Evolutionary conservation across 2,113 vertebrate genomes (phyloP).

Genomic region (Riparia riparia): DNA sequence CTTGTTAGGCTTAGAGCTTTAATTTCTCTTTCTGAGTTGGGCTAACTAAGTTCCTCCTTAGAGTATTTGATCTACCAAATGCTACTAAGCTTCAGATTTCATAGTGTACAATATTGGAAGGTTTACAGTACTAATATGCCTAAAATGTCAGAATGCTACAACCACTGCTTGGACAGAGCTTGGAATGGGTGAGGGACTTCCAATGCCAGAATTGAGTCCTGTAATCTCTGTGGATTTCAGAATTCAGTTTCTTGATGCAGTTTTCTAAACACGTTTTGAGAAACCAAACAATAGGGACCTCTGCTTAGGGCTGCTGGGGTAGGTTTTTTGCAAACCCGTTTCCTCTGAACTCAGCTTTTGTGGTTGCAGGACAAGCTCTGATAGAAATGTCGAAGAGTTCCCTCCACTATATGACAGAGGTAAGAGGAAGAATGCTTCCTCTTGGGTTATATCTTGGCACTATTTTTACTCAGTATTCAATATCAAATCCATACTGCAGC

Average conservation of each 20-base stretch:
- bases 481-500: neutral
- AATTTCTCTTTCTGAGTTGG: neutral
- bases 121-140: neutral
- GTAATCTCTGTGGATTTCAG: neutral
- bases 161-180: neutral
- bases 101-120: neutral
- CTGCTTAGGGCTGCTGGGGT: neutral
- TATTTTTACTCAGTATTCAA: neutral
- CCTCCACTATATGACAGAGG: constrained; percentile 1
- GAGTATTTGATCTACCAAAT: neutral
- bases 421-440: constrained; percentile 49
- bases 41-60: neutral
- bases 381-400: constrained; percentile 24
- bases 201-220: neutral
- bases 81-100: neutral
- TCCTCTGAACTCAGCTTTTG: constrained; percentile 17
- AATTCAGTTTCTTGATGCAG: neutral
- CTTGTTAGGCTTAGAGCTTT: neutral
- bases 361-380: constrained; percentile 23
- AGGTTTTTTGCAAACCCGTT: neutral
- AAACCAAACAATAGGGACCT: neutral
- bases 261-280: neutral
- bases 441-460: neutral
- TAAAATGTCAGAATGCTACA: neutral
- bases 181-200: neutral